Evolutionary conservation across 2,797 vertebrate species (phyloP), one percentile per base, ranked within the genome.

Genomic region (Buceros bicornis): DNA sequence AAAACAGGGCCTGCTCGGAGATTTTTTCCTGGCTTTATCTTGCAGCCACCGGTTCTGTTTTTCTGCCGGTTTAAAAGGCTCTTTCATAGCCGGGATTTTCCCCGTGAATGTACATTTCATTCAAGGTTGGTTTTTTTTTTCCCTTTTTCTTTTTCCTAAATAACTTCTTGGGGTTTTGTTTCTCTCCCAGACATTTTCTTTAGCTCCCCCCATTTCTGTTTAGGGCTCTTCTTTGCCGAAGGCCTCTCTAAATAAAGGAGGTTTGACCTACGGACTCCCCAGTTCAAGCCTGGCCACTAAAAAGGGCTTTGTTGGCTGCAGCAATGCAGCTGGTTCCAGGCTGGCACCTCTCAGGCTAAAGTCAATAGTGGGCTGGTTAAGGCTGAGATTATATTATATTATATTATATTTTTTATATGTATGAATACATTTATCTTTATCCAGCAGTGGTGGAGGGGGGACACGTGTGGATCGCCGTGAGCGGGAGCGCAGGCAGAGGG

Each of bases 1-100:
- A 87, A 88, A 92, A 16, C 1, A 47, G 5, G 64, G 26, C 69
- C 79, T 93, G 83, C 50, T 25, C 85, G 61, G 67, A 53, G 54
- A 8, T 90, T 80, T 86, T 94, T 91, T 80, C 88, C 92, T 94
- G 94, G 92, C 94, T 96, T 95, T 96, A 91, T 96, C 95, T 95
- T 51, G 10, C 78, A 66, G 62, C n/a, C 69, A 74, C 86, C 45
- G 70, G 84, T 81, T 58, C 70, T 91, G 65, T 89, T 95, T 95
- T 94, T 64, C 84, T 54, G 22, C 51, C 9, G 3, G 54, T 29
- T 83, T 90, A 69, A 93, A 94, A 81, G 90, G 81, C 87, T 64
- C 91, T 95, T 95, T 95, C 95, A 94, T 93, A 94, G 82, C 90
- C 1, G 6, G 47, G 88, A 69, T 96, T 96, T 94, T 95, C 89